Evolutionary conservation across 2,113 vertebrate species (phyloP).

Genomic region (Diadophis punctatus): DNA sequence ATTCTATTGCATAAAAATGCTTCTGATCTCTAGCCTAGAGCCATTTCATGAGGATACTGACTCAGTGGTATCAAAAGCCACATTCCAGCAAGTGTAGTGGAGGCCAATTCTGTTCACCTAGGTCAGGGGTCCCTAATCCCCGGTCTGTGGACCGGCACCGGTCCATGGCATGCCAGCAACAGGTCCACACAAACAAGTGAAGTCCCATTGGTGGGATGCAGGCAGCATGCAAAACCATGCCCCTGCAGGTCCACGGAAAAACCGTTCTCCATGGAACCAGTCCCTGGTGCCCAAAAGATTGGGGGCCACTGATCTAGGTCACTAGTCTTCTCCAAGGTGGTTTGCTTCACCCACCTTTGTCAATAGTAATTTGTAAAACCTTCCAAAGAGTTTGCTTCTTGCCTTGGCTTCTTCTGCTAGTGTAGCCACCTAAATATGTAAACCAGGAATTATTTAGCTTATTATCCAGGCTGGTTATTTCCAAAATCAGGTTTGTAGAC

Average conservation of each 20-base stretch:
- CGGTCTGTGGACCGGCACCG: fast-evolving
- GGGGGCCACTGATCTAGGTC: background rate
- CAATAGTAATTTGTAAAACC: background rate
- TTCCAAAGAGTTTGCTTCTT: background rate
- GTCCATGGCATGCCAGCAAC: background rate
- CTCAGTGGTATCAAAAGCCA: background rate
- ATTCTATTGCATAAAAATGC: background rate
- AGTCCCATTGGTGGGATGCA: background rate
- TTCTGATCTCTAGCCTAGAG: background rate
- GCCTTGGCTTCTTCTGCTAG: background rate
- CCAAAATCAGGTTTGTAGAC: background rate
- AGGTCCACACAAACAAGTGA: background rate
- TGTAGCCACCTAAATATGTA: background rate
- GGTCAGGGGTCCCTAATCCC: background rate
- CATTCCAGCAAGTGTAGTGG: background rate
- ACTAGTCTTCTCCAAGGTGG: background rate
- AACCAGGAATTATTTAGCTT: background rate
- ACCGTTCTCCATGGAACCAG: background rate
- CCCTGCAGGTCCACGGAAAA: background rate
- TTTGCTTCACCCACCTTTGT: background rate
- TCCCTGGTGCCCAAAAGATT: background rate
- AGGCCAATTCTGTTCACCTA: background rate
- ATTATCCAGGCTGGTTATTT: background rate
- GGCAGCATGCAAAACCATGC: background rate
- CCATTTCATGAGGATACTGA: background rate